Conservation (phyloP, 1,140 invertebrate genomes). For the Drosophila watanabei region DNA sequence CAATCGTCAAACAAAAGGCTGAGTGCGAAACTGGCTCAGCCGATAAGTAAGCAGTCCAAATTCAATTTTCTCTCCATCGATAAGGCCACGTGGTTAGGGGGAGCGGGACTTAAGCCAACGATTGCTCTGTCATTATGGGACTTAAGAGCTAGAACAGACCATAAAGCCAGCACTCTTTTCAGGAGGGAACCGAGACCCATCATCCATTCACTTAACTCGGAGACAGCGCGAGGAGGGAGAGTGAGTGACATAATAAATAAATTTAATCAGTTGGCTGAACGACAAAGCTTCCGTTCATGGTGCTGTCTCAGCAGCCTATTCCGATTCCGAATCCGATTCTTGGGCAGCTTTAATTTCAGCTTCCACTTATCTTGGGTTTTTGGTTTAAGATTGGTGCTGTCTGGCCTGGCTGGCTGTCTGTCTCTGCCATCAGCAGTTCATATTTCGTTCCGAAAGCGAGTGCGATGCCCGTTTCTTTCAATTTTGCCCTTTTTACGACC, state of each 20-base stretch:
- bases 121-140: slow-evolving; percentile 52
- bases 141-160: slow-evolving; percentile 52
- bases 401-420: background rate
- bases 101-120: slow-evolving; percentile 17
- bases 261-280: slow-evolving; percentile 68
- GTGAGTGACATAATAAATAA: slow-evolving; percentile 70
- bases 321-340: slow-evolving; percentile 42
- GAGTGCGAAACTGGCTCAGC: slow-evolving; percentile 23
- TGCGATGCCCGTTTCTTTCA: slow-evolving; percentile 18
- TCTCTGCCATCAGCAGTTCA: slow-evolving; percentile 11
- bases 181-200: slow-evolving; percentile 1
- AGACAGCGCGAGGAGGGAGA: slow-evolving; percentile 1
- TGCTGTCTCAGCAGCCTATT: slow-evolving; percentile 22
- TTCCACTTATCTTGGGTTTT: slow-evolving; percentile 42
- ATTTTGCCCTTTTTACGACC: slow-evolving; percentile 17
- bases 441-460: slow-evolving; percentile 10
- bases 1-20: slow-evolving; percentile 18
- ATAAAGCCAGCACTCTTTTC: slow-evolving; percentile 26
- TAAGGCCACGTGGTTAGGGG: background rate
- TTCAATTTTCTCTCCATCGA: slow-evolving; percentile 61
- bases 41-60: slow-evolving; percentile 42
- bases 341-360: slow-evolving; percentile 38
- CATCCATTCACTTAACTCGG: slow-evolving; percentile 9
- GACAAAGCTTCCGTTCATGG: slow-evolving; percentile 26
- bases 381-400: slow-evolving; percentile 16